Evolutionary conservation across 1,140 invertebrate genomes (phyloP).

Genomic region (Philaenus spumarius): DNA sequence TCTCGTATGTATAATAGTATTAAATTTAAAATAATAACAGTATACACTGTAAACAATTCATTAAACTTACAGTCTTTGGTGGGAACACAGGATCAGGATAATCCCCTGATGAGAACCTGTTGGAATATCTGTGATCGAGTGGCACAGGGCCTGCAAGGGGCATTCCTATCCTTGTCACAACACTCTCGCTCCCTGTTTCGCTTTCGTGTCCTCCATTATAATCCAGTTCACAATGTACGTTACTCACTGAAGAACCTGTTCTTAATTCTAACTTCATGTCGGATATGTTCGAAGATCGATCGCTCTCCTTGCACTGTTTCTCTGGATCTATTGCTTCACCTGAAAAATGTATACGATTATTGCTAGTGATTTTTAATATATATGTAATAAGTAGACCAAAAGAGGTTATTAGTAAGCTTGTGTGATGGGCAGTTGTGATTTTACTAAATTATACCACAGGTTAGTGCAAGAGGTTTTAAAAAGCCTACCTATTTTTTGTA

Average conservation of each 20-base stretch:
- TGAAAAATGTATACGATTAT: conserved; percentile 10
- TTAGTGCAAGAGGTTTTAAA: no score
- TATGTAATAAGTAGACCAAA: no score
- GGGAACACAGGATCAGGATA: conserved; percentile 76
- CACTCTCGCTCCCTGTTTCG: conserved; percentile 46
- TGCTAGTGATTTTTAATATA: not conserved
- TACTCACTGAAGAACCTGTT: conserved; percentile 69
- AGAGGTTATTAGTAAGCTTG: no score
- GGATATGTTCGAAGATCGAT: conserved; percentile 82
- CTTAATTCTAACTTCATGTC: conserved; percentile 83
- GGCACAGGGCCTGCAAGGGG: conserved; percentile 66
- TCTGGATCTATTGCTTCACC: conserved; percentile 54
- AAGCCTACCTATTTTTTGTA: no score
- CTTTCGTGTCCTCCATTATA: conserved; percentile 46
- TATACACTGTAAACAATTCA: no score
- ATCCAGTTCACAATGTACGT: conserved; percentile 39
- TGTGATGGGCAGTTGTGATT: no score
- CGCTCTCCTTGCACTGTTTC: conserved; percentile 77
- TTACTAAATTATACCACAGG: no score
- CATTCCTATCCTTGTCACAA: conserved; percentile 44
- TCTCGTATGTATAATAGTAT: no score
- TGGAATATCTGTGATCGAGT: conserved; percentile 47
- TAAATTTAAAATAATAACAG: no score
- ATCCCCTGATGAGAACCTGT: conserved; percentile 74
- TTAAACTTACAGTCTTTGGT: conserved; percentile 49